phyloP scores from a whole-genome alignment of 2,797 vertebrate genomes.

The Chelonia mydas region DNA sequence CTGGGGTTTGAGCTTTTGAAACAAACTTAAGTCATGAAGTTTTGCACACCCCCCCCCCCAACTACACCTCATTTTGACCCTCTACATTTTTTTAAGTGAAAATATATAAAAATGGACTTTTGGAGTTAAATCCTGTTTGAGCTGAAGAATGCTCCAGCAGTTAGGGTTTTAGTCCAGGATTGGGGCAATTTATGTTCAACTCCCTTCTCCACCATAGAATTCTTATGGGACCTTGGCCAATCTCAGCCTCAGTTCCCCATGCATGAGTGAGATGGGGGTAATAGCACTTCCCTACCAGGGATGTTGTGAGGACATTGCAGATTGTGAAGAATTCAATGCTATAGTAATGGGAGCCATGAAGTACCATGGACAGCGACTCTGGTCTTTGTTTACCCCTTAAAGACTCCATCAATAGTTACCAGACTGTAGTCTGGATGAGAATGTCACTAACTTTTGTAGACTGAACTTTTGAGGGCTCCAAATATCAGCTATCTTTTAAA shows the following conservation, averaged over 20 bases:
- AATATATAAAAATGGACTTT: not conserved
- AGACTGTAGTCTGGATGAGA: not conserved
- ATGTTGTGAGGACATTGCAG: accelerated
- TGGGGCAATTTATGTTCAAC: too few relatives aligned
- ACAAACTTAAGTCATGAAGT: not conserved
- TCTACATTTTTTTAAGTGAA: not conserved
- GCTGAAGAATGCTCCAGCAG: not conserved
- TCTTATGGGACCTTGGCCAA: not conserved
- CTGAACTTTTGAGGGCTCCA: not conserved
- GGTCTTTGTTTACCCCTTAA: too few relatives aligned
- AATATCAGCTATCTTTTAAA: not conserved
- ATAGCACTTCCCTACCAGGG: too few relatives aligned
- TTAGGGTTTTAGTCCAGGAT: not conserved
- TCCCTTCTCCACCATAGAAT: not conserved
- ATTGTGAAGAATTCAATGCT: too few relatives aligned
- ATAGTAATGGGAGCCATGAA: not conserved
- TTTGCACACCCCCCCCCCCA: not conserved
- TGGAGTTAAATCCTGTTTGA: not conserved
- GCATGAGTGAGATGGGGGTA: not conserved
- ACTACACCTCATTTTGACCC: not conserved
- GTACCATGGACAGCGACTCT: not conserved
- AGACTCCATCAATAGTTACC: not conserved
- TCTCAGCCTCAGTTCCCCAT: not conserved
- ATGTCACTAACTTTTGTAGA: accelerated
- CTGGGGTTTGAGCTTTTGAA: not conserved